Evolutionary conservation across 1,140 invertebrate species (phyloP), one percentile per base, ranked within the genome.

Genomic region (Eufriesea mexicana): DNA sequence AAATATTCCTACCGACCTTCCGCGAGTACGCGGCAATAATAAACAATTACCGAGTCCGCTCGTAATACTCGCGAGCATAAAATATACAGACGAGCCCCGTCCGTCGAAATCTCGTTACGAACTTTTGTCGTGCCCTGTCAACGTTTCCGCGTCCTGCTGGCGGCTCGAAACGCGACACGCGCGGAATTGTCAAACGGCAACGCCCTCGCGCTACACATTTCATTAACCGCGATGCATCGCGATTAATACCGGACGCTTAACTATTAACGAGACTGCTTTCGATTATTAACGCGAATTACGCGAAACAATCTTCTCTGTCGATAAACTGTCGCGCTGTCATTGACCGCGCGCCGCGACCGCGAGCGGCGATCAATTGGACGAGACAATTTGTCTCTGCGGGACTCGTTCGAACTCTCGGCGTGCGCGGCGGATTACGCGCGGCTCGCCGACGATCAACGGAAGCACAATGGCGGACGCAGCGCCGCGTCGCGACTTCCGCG

Each of bases 271-370:
- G 73, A 45, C 20, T n/a, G 42, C 62, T 76, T 55, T 67, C 62
- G 79, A 64, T 62, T 82, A 82, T 82, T 76, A 76, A 82, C 68
- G 68, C 79, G 76, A 82, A 82, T 82, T 67, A 82, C 42, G 62
- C 9, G 62, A 59, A 47, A 76, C 73, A 82, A 82, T 82, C 47
- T 76, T 49, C 73, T 2, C n/a, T 42, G 25, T 57, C 72, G 54
- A 76, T 66, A 35, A 68, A 67, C 62, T 18, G 72, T 76, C 54
- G 42, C 45, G 25, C 16, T 25, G 45, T 25, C 45, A 51, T 47
- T 16, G 42, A 61, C 16, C n/a, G 28, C 18, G 9, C 45, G 49
- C 16, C 23, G 25, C 51, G 47, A 12, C 54, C 35, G 25, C 25
- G 54, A 23, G 25, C 59, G 62, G 67, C 64, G 35, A 66, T 82